Base-by-base conservation (phyloP, 2,797 vertebrate genomes). In the Eleutherodactylus coqui region DNA sequence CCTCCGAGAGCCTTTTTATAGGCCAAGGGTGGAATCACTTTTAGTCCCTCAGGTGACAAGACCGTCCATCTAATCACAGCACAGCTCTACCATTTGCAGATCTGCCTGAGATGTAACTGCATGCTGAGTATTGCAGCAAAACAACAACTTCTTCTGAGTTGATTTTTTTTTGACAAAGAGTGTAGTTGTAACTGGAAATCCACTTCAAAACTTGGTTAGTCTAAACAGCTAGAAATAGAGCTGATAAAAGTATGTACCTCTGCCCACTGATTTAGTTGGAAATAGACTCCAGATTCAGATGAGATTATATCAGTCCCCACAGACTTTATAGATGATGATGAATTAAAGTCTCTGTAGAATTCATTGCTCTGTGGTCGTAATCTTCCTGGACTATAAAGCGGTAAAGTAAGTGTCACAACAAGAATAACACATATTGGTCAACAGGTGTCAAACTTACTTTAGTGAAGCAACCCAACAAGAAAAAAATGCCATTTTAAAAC, bases 211-310 rank as follows among this genome's bases (percentile, higher is more conserved):
- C 16, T 34, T 55, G 76, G 27, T 14, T 55, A 38, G 51, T 51
- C 13, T 32, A 6, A 11, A 13, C 21, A 16, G 14, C 4, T 27
- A 14, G 3, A 79, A 60, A 16, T 21, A 80, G 24, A 47, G 58
- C 8, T 17, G 41, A 29, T 64, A 29, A 85, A 55, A 38, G 36
- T 82, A 4, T n/a, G 2, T 90, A 95, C 95, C 76, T 89, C 89
- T 80, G 91, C 90, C 94, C 93, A 94, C 43, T 92, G 79, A 2
- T 92, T 90, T 43, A 93, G 55, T 5, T 82, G 87, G 51, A 93
- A 95, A 76, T 87, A 89, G 87, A 94, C 93, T 58, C 95, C 95
- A 90, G 92, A 92, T 58, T 90, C 88, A 3, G 92, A 92, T 41
- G 92, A 92, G 29, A 79, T 91, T 32, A 94, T 83, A 47, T 91